These are phyloP conservation scores for Sorex fumeus DNA, from an alignment of 2,113 vertebrate genomes.

Conservation along the genomic window DNA sequence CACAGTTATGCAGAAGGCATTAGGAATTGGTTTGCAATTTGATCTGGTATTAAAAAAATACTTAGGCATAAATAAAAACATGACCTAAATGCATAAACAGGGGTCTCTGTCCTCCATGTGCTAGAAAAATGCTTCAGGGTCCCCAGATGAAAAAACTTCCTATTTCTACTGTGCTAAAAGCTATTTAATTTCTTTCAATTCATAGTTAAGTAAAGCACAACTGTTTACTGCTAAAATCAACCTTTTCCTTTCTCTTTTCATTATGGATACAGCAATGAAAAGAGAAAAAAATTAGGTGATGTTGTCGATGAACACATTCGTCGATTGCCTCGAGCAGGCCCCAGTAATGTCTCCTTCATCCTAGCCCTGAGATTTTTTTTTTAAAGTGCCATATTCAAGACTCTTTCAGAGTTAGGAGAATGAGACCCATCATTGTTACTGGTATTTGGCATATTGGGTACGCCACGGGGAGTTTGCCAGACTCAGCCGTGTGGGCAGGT, in stretches of 20 bases:
- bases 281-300: constrained; percentile 39
- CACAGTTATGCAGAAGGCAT: constrained; percentile 75
- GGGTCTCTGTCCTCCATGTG: constrained; percentile 77
- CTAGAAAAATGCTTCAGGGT: constrained; percentile 57
- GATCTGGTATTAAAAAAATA: constrained; percentile 72
- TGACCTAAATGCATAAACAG: constrained; percentile 76
- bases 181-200: constrained; percentile 50
- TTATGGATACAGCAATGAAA: constrained; percentile 52
- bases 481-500: no score
- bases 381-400: no score
- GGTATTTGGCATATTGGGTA: no score
- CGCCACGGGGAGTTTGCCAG: no score
- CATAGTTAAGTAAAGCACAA: constrained; percentile 64
- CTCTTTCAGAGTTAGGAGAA: no score
- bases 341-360: no score
- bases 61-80: constrained; percentile 80
- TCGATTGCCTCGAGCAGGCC: no score
- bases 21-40: constrained; percentile 65
- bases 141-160: constrained; percentile 72
- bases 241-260: constrained; percentile 43
- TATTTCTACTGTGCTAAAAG: constrained; percentile 76
- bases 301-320: constrained; percentile 46
- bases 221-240: constrained; percentile 60
- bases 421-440: no score
- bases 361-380: no score